Evolutionary conservation across 2,888 invertebrate species (phyloP), one percentile per base, ranked within the genome.

Genomic region (Peribatodes rhomboidaria): DNA sequence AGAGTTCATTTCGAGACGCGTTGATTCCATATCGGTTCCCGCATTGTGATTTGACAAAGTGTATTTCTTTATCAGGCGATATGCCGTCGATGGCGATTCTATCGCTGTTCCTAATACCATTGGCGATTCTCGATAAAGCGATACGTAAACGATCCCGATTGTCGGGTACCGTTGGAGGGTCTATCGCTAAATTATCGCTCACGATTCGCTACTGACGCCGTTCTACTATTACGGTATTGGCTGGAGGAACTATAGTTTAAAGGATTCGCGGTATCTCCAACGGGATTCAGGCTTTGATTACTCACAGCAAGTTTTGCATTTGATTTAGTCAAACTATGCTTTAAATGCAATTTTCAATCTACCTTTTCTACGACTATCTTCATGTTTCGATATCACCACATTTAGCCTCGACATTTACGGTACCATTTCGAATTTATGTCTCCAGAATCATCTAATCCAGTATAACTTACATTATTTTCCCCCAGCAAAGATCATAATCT

Each of bases 161-260:
- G 83, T 85, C 82, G 77, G 65, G 88, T 90, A 87, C 90, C 91
- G 90, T 90, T 90, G 76, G 78, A 77, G 76, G 79, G 81, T 76
- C 80, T 89, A 87, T 89, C 88, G 88, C 81, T 86, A 87, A 92
- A 87, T 91, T 91, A 92, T 92, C 89, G 89, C 85, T 89, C 92
- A 91, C 91, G 92, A 87, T 91, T 87, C 81, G 91, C 92, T 91
- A 92, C 92, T 78, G 90, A 82, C 75, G 81, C 79, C 80, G 82
- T 65, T 79, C 84, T 82, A 81, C 83, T 83, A 83, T 86, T 87
- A 85, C 81, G 81, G 82, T 86, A 82, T 82, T 77, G 72, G 73
- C 71, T 75, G 75, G 77, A 81, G 77, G 81, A 77, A 77, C 79
- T 68, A 76, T 59, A 39, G 77, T 77, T 68, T 63, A 56, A 59